Base-by-base conservation (phyloP, 2,888 invertebrate genomes). In the Oithona nana region DNA sequence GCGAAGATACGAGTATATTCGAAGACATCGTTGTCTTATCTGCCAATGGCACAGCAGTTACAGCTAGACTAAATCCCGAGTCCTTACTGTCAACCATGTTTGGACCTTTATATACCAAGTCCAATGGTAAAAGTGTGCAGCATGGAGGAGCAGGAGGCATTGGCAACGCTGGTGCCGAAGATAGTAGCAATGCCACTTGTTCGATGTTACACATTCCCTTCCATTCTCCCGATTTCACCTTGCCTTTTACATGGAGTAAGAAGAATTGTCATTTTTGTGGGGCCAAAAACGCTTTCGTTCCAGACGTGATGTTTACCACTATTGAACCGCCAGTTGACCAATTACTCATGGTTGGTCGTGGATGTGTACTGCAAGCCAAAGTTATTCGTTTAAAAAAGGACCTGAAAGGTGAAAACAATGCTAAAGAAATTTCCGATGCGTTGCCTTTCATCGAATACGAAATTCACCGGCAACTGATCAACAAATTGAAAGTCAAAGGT, bases 401-500 rank as follows among this genome's bases (percentile, higher is more conserved):
- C 64, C 62, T 66, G 6, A 69, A 68, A 67, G 69, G 69, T 28
- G 70, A 70, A 66, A 65, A 66, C 28, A 70, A 68, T 65, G 69
- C 62, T 56, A 62, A 55, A 68, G 94, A 95, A 75, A 88, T 97
- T 64, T 93, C 93, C 1, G 88, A 95, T 76, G 87, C 87, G 68
- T 76, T 95, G 62, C 95, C 95, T 0, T 95, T 95, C 76, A 74
- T 95, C 62, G 95, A 97, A 73, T 95, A 94, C 72, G 94, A 97
- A 72, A 76, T 97, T 56, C 93, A 97, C 73, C 82, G 88, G 65
- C 80, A 93, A 67, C 75, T 95, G 48, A 79, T 93, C 1, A 90
- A 89, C 70, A 94, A 93, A 71, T 75, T 95, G 1, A 83, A 64
- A 63, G 66, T 66, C 66, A 88, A 88, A 73, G 93, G 92, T n/a